Conservation (phyloP, 2,797 vertebrate species). For the Pseudomugil tenellus region DNA sequence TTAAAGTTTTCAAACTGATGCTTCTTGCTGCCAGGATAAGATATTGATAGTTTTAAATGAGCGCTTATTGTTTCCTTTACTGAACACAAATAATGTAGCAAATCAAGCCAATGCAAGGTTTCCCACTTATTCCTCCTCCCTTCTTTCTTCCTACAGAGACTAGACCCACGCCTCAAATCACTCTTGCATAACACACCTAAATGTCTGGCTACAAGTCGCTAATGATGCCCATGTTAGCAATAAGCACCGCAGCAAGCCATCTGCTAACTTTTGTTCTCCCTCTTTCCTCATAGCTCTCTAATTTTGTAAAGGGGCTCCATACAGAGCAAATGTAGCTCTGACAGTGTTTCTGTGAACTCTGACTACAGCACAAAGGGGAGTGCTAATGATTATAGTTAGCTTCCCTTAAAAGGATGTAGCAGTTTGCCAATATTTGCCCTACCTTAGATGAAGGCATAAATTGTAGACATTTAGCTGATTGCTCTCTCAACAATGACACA, state of each 20-base stretch:
- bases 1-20: constrained; percentile 30
- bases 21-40: neutral
- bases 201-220: constrained; percentile 72
- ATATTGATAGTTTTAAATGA: neutral
- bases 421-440: constrained; percentile 71
- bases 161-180: constrained; percentile 37
- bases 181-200: constrained; percentile 56
- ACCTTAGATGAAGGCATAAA: constrained; percentile 67
- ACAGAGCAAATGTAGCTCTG: constrained; percentile 14
- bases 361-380: constrained; percentile 39
- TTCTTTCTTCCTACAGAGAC: constrained; percentile 20
- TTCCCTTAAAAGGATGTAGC: constrained; percentile 43
- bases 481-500: constrained; percentile 28
- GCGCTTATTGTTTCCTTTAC: neutral
- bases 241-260: constrained; percentile 58
- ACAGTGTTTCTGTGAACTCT: constrained; percentile 26
- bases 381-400: constrained; percentile 64
- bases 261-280: constrained; percentile 64
- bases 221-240: constrained; percentile 58
- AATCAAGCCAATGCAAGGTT: neutral
- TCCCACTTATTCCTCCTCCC: neutral
- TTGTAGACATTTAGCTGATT: constrained; percentile 51
- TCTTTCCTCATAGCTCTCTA: constrained; percentile 32
- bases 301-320: constrained; percentile 37
- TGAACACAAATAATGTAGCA: neutral